These are phyloP conservation scores for Tamias sibiricus DNA, from an alignment of 2,113 vertebrate genomes.

Conservation along the genomic window DNA sequence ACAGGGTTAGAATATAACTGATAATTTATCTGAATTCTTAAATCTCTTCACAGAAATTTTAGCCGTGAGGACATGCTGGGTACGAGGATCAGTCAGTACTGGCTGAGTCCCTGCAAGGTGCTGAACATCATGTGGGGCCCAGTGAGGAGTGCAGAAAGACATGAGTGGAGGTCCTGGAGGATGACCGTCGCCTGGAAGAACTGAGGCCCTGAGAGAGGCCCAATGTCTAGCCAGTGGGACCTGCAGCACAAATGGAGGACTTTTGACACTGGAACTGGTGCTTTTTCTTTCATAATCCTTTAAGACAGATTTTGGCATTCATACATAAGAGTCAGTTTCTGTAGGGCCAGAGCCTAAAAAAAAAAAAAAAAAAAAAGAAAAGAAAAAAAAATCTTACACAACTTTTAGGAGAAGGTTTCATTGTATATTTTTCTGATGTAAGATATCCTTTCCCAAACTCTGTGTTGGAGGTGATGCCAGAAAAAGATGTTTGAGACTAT, in stretches of 20 bases:
- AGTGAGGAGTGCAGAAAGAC: background rate
- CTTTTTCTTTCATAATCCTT: background rate
- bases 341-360: background rate
- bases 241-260: background rate
- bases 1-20: background rate
- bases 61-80: background rate
- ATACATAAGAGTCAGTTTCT: background rate
- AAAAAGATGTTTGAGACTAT: background rate
- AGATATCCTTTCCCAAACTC: background rate
- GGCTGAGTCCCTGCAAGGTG: background rate
- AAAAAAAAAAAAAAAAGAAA: background rate
- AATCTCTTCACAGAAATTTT: background rate
- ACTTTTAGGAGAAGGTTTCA: slow-evolving; percentile 15
- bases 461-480: background rate
- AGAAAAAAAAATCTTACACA: background rate
- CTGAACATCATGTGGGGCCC: accelerated
- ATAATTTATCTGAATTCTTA: slow-evolving; percentile 15
- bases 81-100: background rate
- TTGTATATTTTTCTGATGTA: background rate
- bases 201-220: background rate
- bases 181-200: background rate
- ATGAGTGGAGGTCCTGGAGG: background rate
- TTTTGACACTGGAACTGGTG: background rate
- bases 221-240: background rate
- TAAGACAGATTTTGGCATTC: background rate